Conservation (phyloP, 2,888 invertebrate species). For the Ichneumoninae sp. region DNA sequence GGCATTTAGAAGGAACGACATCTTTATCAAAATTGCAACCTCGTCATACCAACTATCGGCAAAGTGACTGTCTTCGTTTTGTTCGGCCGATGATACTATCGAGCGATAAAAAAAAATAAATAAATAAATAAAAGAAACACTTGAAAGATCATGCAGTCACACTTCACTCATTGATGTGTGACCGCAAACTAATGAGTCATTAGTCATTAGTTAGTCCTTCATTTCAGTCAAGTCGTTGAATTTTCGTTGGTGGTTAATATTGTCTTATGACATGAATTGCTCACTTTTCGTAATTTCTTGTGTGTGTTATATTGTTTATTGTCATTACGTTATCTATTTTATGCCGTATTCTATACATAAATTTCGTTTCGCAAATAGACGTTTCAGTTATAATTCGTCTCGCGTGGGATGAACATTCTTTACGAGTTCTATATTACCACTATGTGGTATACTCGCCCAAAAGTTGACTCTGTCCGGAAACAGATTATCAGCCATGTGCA, state of each 20-base stretch:
- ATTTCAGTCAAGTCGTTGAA: not conserved
- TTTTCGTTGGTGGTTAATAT: not conserved
- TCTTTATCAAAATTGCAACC: not conserved
- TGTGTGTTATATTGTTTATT: not conserved
- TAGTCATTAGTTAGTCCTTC: not conserved
- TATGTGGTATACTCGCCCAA: slow-evolving; percentile 86
- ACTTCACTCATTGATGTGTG: too few species aligned
- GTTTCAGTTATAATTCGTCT: slow-evolving; percentile 69
- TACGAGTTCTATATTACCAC: slow-evolving; percentile 17
- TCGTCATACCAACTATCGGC: not conserved
- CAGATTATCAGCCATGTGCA: slow-evolving; percentile 86
- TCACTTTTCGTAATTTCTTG: not conserved
- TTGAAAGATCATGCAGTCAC: too few species aligned
- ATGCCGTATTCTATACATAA: not conserved
- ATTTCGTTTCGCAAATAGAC: not conserved
- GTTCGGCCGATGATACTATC: too few species aligned
- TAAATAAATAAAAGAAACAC: too few species aligned
- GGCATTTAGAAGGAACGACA: not conserved
- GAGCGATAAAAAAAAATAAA: too few species aligned
- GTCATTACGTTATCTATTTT: not conserved
- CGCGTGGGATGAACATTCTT: slow-evolving; percentile 35
- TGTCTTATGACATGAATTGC: not conserved
- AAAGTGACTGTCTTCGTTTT: not conserved
- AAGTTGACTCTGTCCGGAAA: slow-evolving; percentile 87
- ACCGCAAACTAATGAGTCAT: not conserved